Conservation (phyloP, 2,888 invertebrate species). For the Galerucella pusilla region DNA sequence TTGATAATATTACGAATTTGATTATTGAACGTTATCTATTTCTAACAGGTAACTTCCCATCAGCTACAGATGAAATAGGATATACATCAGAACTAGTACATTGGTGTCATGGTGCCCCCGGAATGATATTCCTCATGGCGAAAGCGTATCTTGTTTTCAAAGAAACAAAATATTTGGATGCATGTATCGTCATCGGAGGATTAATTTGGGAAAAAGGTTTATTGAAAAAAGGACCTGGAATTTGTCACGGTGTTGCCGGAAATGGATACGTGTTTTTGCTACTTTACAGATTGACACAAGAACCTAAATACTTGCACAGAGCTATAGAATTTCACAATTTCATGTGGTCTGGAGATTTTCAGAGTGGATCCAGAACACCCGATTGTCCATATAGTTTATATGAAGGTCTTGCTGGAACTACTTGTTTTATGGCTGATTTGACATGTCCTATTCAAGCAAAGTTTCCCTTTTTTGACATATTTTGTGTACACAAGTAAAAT, state of each 20-base stretch:
- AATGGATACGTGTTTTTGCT: conserved; percentile 85
- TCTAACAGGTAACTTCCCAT: conserved; percentile 58
- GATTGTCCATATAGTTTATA: conserved; percentile 86
- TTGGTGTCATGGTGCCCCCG: conserved; percentile 93
- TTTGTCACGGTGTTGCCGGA: conserved; percentile 90
- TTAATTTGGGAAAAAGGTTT: conserved; percentile 86
- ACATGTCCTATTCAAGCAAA: conserved; percentile 77
- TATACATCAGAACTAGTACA: conserved; percentile 79
- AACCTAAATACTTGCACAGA: conserved; percentile 77
- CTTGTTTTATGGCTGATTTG: conserved; percentile 84
- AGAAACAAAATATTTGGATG: conserved; percentile 77
- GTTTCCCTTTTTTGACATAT: conserved; percentile 87
- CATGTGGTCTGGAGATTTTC: conserved; percentile 74
- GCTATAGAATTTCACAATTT: conserved; percentile 83
- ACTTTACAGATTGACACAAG: conserved; percentile 77
- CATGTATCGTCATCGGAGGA: conserved; percentile 77
- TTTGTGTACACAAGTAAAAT: conserved; percentile 51
- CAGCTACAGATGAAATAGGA: conserved; percentile 77
- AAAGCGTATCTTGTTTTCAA: conserved; percentile 81
- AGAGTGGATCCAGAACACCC: conserved; percentile 76
- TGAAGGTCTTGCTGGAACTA: conserved; percentile 89
- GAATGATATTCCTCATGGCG: conserved; percentile 80
- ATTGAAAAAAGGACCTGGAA: conserved; percentile 87
- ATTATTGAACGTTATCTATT: neutral
- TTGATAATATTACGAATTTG: too few relatives aligned